A percentile compares a stretch with the other conserved stretches of the same genome.
Conservation (phyloP, 2,888 invertebrate species). For the Machimus atricapillus region DNA sequence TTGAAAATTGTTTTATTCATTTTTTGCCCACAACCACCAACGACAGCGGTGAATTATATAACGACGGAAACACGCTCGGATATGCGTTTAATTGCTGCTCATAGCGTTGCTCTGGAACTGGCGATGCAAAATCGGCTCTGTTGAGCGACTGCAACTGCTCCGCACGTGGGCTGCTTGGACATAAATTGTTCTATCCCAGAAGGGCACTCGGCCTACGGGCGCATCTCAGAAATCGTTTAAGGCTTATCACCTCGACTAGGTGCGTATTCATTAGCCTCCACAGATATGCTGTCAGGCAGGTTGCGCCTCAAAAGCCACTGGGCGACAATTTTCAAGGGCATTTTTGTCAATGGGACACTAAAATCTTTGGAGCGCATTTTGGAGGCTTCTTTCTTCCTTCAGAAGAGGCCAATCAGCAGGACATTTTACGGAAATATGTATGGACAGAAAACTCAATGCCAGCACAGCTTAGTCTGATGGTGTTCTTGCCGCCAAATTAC, state of each 20-base stretch:
- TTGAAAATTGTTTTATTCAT: background rate
- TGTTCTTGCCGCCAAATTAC: background rate
- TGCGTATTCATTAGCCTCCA: background rate
- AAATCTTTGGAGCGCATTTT: background rate
- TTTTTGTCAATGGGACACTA: background rate
- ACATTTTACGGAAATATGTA: background rate
- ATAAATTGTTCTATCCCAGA: constrained; percentile 14
- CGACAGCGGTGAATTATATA: background rate
- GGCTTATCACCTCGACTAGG: background rate
- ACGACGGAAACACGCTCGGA: background rate
- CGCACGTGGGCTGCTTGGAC: constrained; percentile 21
- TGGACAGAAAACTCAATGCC: background rate
- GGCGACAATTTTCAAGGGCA: background rate
- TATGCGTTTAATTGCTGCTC: background rate
- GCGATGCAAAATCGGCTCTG: background rate
- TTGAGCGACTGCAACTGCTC: background rate
- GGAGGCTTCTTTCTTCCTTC: background rate
- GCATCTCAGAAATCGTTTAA: background rate
- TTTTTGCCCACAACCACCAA: background rate
- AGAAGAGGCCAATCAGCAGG: background rate
- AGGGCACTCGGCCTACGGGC: background rate
- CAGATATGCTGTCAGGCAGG: background rate
- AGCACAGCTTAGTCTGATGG: background rate
- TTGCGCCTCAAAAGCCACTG: background rate
- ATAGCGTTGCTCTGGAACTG: background rate